Conservation (phyloP, 2,113 vertebrate species). For the Mandrillus leucophaeus region DNA sequence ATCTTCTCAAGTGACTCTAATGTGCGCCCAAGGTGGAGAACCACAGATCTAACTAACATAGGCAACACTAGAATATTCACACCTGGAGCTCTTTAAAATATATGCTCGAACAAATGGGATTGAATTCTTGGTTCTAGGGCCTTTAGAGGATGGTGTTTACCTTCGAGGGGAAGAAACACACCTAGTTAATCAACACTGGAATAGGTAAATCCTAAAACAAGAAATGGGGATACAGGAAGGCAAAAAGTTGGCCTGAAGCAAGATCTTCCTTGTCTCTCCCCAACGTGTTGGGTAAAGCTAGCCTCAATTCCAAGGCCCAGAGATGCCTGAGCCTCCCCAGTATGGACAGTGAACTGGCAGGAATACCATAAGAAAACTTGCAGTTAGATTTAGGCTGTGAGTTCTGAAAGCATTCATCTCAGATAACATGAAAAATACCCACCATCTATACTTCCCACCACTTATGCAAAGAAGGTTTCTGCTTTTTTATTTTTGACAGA, state of each 20-base stretch:
- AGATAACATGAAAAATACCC: neutral
- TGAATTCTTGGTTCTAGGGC: neutral
- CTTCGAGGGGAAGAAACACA: neutral
- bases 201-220: neutral
- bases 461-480: neutral
- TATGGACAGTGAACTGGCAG: neutral
- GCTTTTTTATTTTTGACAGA: no score
- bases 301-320: neutral
- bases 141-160: neutral
- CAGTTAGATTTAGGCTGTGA: neutral
- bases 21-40: neutral
- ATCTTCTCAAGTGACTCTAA: neutral
- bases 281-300: neutral
- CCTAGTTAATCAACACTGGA: neutral
- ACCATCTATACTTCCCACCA: neutral
- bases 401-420: neutral
- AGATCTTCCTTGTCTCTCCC: neutral
- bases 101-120: neutral
- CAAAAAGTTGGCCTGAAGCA: neutral
- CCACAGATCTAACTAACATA: neutral
- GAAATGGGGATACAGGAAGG: neutral
- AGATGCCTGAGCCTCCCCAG: neutral
- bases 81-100: neutral
- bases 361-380: neutral
- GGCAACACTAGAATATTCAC: neutral